phyloP scores from a whole-genome alignment of 2,113 vertebrate genomes.

The Alosa alosa region DNA sequence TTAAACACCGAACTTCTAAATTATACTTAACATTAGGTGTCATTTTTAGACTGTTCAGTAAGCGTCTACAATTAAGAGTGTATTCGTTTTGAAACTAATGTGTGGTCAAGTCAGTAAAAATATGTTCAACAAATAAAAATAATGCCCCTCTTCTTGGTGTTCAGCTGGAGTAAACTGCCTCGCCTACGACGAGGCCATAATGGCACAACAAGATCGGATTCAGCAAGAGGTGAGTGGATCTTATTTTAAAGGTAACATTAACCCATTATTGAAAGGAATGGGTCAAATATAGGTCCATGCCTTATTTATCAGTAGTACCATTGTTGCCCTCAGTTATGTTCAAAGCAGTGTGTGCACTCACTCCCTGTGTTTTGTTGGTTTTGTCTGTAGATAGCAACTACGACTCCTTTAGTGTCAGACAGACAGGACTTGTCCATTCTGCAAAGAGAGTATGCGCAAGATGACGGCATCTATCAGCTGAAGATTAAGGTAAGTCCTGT shows the following conservation, averaged over 20 bases:
- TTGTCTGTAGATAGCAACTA: slow-evolving; percentile 81
- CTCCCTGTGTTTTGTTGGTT: slow-evolving; percentile 32
- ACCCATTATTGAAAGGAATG: not conserved
- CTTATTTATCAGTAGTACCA: not conserved
- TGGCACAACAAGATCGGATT: slow-evolving; percentile 91
- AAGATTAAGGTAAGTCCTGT: slow-evolving; percentile 82
- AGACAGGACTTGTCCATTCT: slow-evolving; percentile 84
- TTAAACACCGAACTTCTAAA: too few relatives aligned
- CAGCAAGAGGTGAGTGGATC: slow-evolving; percentile 84
- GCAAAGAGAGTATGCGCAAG: slow-evolving; percentile 83
- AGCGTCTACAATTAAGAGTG: too few relatives aligned
- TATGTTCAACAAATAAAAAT: not conserved
- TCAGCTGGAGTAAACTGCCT: slow-evolving; percentile 84
- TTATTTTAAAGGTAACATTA: not conserved
- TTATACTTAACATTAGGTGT: too few relatives aligned
- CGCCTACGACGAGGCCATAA: slow-evolving; percentile 89
- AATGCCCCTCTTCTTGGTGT: not conserved
- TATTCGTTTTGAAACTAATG: not conserved
- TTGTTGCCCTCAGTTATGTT: not conserved
- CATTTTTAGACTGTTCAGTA: too few relatives aligned
- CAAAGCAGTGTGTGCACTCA: not conserved
- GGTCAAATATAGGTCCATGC: not conserved
- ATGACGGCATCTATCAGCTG: slow-evolving; percentile 88
- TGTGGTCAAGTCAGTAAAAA: not conserved
- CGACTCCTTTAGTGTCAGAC: slow-evolving; percentile 88